A percentile compares a stretch with the other conserved stretches of the same genome.
phyloP scores from a whole-genome alignment of 1,140 invertebrate genomes.

The Anagrus nilaparvatae region DNA sequence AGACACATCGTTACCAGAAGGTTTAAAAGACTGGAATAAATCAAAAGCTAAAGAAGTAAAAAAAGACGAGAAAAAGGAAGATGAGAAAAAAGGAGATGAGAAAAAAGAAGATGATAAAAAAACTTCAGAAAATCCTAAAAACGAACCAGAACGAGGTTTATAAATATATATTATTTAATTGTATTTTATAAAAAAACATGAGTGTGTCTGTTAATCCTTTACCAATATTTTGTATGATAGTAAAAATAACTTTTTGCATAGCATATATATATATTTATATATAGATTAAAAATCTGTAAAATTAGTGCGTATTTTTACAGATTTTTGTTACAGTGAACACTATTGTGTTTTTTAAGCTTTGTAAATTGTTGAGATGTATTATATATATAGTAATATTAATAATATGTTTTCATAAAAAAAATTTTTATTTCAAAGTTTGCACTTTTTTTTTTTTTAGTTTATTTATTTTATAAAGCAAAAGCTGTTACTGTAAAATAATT shows the following conservation, averaged over 20 bases:
- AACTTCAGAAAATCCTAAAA: constrained; percentile 15
- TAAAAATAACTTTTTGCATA: constrained; percentile 14
- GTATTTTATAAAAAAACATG: background rate
- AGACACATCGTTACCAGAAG: constrained; percentile 89
- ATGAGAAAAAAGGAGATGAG: too few relatives aligned
- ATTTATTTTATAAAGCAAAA: too few relatives aligned
- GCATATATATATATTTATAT: constrained; percentile 1
- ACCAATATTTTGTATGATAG: constrained; percentile 37
- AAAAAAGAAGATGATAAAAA: too few relatives aligned
- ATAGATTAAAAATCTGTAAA: too few relatives aligned
- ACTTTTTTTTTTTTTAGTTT: too few relatives aligned
- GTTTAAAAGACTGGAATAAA: constrained; percentile 92
- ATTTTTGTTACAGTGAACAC: constrained; percentile 1
- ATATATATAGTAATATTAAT: constrained; percentile 4
- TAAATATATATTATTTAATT: constrained; percentile 19
- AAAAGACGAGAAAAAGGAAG: too few relatives aligned
- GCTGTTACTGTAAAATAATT: too few relatives aligned
- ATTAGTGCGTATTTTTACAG: too few relatives aligned
- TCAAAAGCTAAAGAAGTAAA: constrained; percentile 31
- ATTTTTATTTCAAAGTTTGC: too few relatives aligned
- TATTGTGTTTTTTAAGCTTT: constrained; percentile 1
- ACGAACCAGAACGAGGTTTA: constrained; percentile 24
- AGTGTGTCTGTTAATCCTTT: constrained; percentile 19
- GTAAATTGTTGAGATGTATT: background rate
- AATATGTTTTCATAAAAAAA: background rate